Base-by-base conservation (phyloP, 2,888 invertebrate species). In the Lithophane ornitopus region DNA sequence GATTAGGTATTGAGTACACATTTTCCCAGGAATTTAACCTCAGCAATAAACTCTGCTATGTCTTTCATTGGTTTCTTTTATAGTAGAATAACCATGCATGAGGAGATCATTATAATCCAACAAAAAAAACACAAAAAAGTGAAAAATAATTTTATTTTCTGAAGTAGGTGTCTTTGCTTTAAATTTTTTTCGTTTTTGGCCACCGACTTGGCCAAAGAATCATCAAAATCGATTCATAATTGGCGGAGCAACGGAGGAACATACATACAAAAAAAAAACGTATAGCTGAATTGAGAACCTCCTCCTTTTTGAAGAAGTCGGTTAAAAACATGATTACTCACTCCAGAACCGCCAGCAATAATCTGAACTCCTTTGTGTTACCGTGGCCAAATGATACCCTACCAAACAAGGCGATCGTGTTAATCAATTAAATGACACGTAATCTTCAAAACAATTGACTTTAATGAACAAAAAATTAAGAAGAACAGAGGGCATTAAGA, bases 401-500 rank as follows among this genome's bases (percentile, higher is more conserved):
- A 44, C 75, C 84, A 52, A 67, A 77, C n/a, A 85, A 26, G 80
- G 78, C 46, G 73, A 56, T 46, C 49, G 22, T 71, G 72, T 70
- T 70, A 72, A 85, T 81, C 74, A 80, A 81, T 68, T 82, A 70
- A 74, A 76, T n/a, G 74, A 79, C 80, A 80, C 70, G 70, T 75
- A 84, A 82, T 82, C 66, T 70, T 52, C 69, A 71, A 78, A 72
- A 80, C 83, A 86, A 85, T 80, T 80, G 80, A 63, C 44, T 26
- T 28, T 81, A 75, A 86, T 49, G 77, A 86, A 78, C 83, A 86
- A 86, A 85, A 86, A 86, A 66, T 41, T 61, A 58, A 52, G 61
- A 71, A 62, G 61, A 76, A 67, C 59, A 41, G 76, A 73, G 76
- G 70, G 65, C 58, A 67, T 75, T 74, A 71, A 49, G 2, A 62